Conservation (phyloP, 2,113 vertebrate genomes). For the Macroglossus sobrinus region DNA sequence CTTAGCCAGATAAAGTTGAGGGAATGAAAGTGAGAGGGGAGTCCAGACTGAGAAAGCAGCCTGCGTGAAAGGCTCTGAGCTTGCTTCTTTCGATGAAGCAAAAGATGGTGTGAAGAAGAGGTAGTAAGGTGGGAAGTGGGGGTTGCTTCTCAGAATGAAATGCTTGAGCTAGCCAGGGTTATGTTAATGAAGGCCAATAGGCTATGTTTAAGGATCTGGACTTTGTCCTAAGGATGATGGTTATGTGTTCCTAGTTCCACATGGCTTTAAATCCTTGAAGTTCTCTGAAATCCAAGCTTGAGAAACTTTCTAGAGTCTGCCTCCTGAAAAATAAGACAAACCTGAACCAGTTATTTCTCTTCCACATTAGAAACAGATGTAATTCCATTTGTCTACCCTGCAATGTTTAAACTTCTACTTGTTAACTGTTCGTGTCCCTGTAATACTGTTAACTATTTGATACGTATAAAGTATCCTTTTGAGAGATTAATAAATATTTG, state of each 20-base stretch:
- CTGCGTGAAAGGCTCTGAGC: neutral
- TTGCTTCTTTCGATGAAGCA: neutral
- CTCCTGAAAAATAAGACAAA: neutral
- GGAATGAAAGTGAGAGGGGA: neutral
- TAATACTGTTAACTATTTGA: neutral
- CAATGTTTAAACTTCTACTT: neutral
- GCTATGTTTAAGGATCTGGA: neutral
- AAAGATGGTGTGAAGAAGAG: neutral
- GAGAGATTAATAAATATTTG: neutral
- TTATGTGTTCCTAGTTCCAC: neutral
- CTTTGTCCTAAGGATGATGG: neutral
- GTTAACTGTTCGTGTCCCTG: neutral
- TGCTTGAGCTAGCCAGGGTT: neutral
- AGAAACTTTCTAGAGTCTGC: neutral
- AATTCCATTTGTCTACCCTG: neutral
- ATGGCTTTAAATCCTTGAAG: neutral
- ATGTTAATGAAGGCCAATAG: neutral
- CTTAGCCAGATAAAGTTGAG: neutral
- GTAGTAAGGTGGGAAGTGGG: too few species aligned
- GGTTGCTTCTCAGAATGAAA: neutral
- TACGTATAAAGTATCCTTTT: neutral
- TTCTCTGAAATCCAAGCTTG: neutral
- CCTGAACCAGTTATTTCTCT: neutral
- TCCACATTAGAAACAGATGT: slow-evolving; percentile 2
- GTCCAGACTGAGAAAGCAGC: neutral